Percentiles rank a stretch among this genome's conserved stretches.
These are phyloP conservation scores for Drosophila demipolita DNA, from an alignment of 2,888 invertebrate species.

Conservation along the genomic window DNA sequence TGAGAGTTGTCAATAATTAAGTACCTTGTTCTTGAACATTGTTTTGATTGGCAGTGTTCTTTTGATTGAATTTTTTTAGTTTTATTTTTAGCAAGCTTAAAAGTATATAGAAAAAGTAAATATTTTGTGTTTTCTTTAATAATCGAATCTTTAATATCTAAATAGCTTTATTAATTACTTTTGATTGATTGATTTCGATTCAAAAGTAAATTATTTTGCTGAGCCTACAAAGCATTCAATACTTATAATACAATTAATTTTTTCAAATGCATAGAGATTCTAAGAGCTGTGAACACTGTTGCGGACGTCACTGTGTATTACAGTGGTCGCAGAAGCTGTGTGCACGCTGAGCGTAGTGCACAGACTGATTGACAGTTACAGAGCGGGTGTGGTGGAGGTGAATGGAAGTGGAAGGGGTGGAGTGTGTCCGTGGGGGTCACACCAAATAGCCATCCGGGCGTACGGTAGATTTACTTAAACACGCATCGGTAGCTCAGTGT, in stretches of 20 bases:
- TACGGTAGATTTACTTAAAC: constrained; percentile 57
- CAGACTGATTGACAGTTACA: constrained; percentile 42
- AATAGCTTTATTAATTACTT: neutral
- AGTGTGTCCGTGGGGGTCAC: constrained; percentile 4
- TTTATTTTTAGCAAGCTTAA: neutral
- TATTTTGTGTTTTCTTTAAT: neutral
- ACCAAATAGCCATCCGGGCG: constrained; percentile 38
- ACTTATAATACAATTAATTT: neutral
- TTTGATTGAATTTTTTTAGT: neutral
- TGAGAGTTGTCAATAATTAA: neutral
- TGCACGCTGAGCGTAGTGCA: constrained; percentile 7
- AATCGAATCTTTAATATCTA: neutral
- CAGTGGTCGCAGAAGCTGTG: constrained; percentile 4
- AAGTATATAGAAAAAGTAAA: neutral
- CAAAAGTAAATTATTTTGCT: neutral
- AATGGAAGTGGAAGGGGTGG: neutral
- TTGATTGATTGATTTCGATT: neutral
- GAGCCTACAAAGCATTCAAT: neutral
- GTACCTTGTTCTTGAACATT: neutral
- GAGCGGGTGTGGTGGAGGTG: neutral
- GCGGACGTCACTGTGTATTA: constrained; percentile 27
- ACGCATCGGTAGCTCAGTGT: constrained; percentile 50
- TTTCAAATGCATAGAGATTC: neutral
- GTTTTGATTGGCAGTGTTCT: neutral
- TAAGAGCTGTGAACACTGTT: neutral